Evolutionary conservation across 2,113 vertebrate species (phyloP).

Genomic region (Channa maculata): DNA sequence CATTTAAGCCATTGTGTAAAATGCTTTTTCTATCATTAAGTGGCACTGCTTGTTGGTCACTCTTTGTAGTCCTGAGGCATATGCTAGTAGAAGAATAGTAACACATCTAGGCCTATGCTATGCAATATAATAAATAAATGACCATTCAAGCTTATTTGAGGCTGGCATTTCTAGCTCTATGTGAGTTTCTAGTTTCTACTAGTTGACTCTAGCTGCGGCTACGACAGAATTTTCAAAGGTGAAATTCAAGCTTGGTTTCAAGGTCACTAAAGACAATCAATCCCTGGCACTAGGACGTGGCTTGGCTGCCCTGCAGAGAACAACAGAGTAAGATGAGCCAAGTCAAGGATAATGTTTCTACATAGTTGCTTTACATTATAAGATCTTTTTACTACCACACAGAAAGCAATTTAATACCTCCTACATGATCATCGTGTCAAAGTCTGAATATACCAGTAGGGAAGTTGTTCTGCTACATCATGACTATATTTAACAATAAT

Average conservation of each 20-base stretch:
- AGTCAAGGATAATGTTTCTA: not conserved
- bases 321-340: not conserved
- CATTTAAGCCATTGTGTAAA: too few relatives aligned
- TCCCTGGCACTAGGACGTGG: slow-evolving; percentile 12
- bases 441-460: too few relatives aligned
- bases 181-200: not conserved
- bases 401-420: not conserved
- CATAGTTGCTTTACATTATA: not conserved
- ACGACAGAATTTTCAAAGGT: slow-evolving; percentile 25
- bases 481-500: too few relatives aligned
- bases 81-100: not conserved
- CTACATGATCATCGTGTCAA: too few relatives aligned
- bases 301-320: slow-evolving; percentile 19
- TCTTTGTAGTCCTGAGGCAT: not conserved
- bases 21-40: too few relatives aligned
- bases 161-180: not conserved
- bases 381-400: not conserved
- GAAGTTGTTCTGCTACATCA: too few relatives aligned
- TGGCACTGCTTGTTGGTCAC: not conserved
- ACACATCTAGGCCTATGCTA: slow-evolving; percentile 12
- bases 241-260: slow-evolving; percentile 27
- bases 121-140: slow-evolving; percentile 9
- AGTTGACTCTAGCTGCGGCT: slow-evolving; percentile 1
- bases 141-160: not conserved
- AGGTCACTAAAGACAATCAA: slow-evolving; percentile 16